These are phyloP conservation scores for Solenopsis invicta DNA, from an alignment of 1,140 invertebrate genomes.

Conservation along the genomic window DNA sequence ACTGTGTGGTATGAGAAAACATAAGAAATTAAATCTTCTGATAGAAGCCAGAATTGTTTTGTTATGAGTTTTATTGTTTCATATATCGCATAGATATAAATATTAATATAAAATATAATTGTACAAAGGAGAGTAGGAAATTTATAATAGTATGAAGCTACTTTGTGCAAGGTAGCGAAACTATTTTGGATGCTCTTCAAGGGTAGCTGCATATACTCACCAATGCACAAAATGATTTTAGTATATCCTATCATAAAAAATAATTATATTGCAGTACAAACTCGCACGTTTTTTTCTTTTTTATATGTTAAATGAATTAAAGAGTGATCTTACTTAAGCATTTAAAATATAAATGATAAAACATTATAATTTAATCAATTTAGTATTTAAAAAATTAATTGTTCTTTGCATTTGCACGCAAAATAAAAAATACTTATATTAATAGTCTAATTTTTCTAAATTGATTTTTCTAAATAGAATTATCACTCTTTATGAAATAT, in stretches of 20 bases:
- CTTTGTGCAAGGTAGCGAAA: constrained; percentile 68
- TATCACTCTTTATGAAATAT: too few species aligned
- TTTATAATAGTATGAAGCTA: constrained; percentile 68
- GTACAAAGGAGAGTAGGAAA: constrained; percentile 32
- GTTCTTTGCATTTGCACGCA: background rate
- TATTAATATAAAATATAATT: constrained; percentile 67
- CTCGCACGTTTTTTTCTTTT: background rate
- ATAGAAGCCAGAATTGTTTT: background rate
- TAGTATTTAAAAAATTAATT: background rate
- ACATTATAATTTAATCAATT: background rate
- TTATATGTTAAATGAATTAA: background rate
- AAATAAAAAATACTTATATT: background rate
- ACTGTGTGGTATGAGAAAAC: background rate
- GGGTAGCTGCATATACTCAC: constrained; percentile 68
- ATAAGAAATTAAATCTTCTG: background rate
- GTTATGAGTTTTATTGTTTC: constrained; percentile 24
- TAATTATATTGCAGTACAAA: constrained; percentile 42
- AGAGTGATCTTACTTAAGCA: background rate
- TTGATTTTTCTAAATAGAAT: too few species aligned
- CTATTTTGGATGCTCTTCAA: constrained; percentile 78
- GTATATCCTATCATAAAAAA: constrained; percentile 22
- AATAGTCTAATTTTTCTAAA: too few species aligned
- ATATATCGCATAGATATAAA: constrained; percentile 52
- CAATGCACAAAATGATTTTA: constrained; percentile 70
- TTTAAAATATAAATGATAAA: background rate